Evolutionary conservation across 1,140 invertebrate genomes (phyloP).

Genomic region (Calephelis nemesis): DNA sequence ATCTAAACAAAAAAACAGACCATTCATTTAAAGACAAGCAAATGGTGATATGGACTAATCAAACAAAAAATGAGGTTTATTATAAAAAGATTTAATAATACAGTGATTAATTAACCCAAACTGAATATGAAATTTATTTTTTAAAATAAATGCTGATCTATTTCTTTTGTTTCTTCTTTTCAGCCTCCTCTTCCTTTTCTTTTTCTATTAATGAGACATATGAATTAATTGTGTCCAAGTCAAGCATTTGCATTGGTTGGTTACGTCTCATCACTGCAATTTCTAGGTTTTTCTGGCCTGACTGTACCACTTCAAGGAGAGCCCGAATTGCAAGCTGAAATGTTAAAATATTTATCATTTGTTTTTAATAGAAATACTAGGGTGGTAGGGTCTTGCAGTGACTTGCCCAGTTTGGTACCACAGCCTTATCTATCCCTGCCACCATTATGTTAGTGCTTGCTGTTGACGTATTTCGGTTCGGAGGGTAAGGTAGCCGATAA

Average conservation of each 20-base stretch:
- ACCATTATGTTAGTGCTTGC: too few species aligned
- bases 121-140: conserved; percentile 1
- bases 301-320: conserved; percentile 98
- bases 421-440: too few species aligned
- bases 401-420: too few species aligned
- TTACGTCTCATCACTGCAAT: conserved; percentile 96
- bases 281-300: conserved; percentile 98
- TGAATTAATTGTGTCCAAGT: conserved; percentile 93
- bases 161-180: conserved; percentile 98
- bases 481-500: too few species aligned
- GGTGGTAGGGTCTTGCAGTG: too few species aligned
- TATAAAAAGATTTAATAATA: conserved; percentile 9
- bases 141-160: conserved; percentile 4
- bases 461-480: too few species aligned
- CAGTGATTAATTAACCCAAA: background rate
- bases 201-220: conserved; percentile 97
- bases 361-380: conserved; percentile 4
- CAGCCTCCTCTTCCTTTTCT: conserved; percentile 98
- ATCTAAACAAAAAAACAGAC: too few species aligned
- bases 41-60: background rate
- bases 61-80: background rate
- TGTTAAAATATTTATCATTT: conserved; percentile 23
- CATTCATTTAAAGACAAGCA: too few species aligned
- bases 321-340: conserved; percentile 95
- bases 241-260: conserved; percentile 92